These are phyloP conservation scores for Stenoptilia bipunctidactyla DNA, from an alignment of 2,888 invertebrate genomes.

Conservation along the genomic window DNA sequence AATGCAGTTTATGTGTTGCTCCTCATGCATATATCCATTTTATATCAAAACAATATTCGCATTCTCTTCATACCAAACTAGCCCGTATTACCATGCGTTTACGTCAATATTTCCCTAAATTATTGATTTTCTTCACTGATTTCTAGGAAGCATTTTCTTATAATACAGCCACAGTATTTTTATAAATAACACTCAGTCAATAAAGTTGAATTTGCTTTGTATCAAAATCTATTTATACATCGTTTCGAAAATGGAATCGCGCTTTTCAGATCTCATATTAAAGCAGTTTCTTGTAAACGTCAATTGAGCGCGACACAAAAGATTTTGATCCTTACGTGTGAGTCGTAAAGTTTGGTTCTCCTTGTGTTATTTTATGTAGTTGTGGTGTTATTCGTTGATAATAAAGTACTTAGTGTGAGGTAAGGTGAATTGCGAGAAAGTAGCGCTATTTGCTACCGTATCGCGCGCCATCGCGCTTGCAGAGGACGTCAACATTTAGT, in stretches of 20 bases:
- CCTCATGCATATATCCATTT: conserved; percentile 47
- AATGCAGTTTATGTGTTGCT: conserved; percentile 50
- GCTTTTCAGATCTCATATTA: conserved; percentile 46
- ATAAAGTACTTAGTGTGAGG: conserved; percentile 51
- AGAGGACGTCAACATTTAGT: conserved; percentile 31
- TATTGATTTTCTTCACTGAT: background rate
- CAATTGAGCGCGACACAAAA: conserved; percentile 16
- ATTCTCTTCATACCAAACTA: conserved; percentile 14
- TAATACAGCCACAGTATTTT: too few species aligned
- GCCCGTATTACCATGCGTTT: conserved; percentile 24
- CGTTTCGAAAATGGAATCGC: conserved; percentile 25
- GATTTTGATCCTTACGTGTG: conserved; percentile 15
- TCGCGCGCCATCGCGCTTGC: conserved; percentile 58
- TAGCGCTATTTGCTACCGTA: conserved; percentile 68
- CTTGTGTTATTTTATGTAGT: conserved; percentile 1
- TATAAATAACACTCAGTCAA: too few species aligned
- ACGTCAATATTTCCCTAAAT: conserved; percentile 26
- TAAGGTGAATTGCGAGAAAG: conserved; percentile 61
- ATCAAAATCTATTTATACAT: background rate
- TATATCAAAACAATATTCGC: conserved; percentile 35
- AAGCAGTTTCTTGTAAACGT: conserved; percentile 16
- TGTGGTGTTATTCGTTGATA: conserved; percentile 17
- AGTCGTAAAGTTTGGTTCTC: conserved; percentile 18
- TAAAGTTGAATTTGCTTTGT: too few species aligned
- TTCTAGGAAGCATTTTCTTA: background rate